phyloP scores from a whole-genome alignment of 2,797 vertebrate genomes.

The Hemitrygon akajei region DNA sequence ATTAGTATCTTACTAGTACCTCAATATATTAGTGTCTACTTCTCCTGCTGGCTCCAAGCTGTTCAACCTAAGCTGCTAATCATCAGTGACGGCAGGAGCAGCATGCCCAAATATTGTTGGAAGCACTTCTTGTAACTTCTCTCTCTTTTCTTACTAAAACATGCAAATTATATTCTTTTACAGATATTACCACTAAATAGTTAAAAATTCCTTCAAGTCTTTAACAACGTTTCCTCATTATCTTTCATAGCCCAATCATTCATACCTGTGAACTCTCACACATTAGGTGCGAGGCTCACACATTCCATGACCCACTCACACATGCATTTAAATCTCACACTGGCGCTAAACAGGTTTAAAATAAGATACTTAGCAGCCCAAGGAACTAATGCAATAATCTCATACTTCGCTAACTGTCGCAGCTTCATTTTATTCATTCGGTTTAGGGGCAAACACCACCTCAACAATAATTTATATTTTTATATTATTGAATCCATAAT shows the following conservation, averaged over 20 bases:
- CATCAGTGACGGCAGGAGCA: background rate
- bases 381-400: constrained; percentile 1
- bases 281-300: background rate
- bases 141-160: background rate
- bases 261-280: constrained; percentile 3
- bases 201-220: background rate
- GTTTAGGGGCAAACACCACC: background rate
- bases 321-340: constrained; percentile 21
- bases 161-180: constrained; percentile 10
- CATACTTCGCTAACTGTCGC: background rate
- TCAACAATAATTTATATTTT: background rate
- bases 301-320: constrained; percentile 25
- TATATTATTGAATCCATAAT: background rate
- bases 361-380: background rate
- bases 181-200: background rate
- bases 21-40: constrained; percentile 11
- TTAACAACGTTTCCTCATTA: background rate
- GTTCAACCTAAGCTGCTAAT: constrained; percentile 29
- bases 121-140: background rate
- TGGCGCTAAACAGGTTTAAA: constrained; percentile 13
- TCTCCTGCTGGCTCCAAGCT: constrained; percentile 26
- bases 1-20: background rate
- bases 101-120: background rate
- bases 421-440: background rate
- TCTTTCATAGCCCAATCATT: background rate